Conservation (phyloP, 1,140 invertebrate genomes). For the Drosophila carrolli region DNA sequence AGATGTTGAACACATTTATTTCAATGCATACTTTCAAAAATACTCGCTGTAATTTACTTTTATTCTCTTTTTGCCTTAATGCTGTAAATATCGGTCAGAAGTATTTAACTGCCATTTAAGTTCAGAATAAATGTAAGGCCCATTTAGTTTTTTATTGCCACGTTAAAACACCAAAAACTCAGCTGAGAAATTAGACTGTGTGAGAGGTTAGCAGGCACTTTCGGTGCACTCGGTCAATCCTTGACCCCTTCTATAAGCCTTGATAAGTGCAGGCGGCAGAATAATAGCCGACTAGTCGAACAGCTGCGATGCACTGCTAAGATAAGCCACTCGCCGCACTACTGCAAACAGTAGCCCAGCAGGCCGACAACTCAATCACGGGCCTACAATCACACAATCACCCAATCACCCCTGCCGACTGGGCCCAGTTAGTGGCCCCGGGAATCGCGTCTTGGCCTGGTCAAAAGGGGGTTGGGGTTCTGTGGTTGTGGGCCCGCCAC, state of each 20-base stretch:
- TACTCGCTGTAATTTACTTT: too few relatives aligned
- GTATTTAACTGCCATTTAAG: too few relatives aligned
- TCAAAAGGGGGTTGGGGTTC: conserved; percentile 4
- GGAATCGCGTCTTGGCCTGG: conserved; percentile 31
- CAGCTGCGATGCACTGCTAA: conserved; percentile 18
- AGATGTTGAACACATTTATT: too few relatives aligned
- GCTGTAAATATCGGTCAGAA: too few relatives aligned
- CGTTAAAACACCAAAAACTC: too few relatives aligned
- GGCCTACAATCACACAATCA: conserved; percentile 73
- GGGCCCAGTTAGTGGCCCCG: conserved; percentile 16
- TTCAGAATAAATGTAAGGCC: too few relatives aligned
- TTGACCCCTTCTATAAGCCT: conserved; percentile 5
- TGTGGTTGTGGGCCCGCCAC: conserved; percentile 63
- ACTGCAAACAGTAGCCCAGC: conserved; percentile 66
- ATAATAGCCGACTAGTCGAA: conserved; percentile 1
- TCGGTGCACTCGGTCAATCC: background rate
- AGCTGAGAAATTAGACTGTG: too few relatives aligned
- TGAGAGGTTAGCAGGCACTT: background rate
- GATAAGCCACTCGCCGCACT: conserved; percentile 31
- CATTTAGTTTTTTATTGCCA: too few relatives aligned
- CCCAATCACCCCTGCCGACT: conserved; percentile 32
- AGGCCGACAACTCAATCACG: conserved; percentile 73
- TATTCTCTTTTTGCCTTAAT: too few relatives aligned
- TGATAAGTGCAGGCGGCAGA: conserved; percentile 8
- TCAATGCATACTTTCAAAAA: too few relatives aligned